Base-by-base conservation (phyloP, 2,113 vertebrate genomes). In the Collichthys lucidus region DNA sequence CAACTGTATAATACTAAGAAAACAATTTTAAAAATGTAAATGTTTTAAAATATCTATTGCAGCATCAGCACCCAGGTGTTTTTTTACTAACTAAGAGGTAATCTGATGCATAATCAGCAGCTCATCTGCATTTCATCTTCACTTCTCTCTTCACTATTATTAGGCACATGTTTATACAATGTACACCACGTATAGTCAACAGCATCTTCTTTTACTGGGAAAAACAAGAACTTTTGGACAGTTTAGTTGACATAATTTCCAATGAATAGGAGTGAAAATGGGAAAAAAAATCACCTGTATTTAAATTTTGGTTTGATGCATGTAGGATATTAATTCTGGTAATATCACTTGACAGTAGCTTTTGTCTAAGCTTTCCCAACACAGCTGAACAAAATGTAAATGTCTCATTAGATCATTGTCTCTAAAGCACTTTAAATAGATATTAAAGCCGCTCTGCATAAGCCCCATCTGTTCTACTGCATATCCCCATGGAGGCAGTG, bases 401-500 rank as follows among this genome's bases (percentile, higher is more conserved):
- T 79, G 90, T 93, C 87, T 93, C 88, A 91, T 92, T 92, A 84
- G 90, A 89, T 93, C 86, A 92, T 79, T 91, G 92, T 94, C 92
- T 92, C 73, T 56, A 72, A 87, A 86, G 88, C 84, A 87, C 93
- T 94, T 92, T 92, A 94, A 93, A 94, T 92, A 95, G 92, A 92
- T 91, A 88, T 88, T 86, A 91, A 92, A 91, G 87, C 77, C 47
- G 62, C 86, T 92, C 85, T 89, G 52, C 90, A 85, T 88, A 86
- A 93, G 91, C 88, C 90, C 83, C 91, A 93, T 93, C 93, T 95
- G 93, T 80, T 90, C 42, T 53, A 77, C 68, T 69, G 80, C 84
- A 90, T 86, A 79, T 83, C 88, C 82, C 77, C 70, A 76, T 77
- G 82, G 87, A 89, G 86, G 85, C 89, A 83, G 76, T 87, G 90